phyloP scores from a whole-genome alignment of 2,113 vertebrate genomes.

The Lanius collurio region DNA sequence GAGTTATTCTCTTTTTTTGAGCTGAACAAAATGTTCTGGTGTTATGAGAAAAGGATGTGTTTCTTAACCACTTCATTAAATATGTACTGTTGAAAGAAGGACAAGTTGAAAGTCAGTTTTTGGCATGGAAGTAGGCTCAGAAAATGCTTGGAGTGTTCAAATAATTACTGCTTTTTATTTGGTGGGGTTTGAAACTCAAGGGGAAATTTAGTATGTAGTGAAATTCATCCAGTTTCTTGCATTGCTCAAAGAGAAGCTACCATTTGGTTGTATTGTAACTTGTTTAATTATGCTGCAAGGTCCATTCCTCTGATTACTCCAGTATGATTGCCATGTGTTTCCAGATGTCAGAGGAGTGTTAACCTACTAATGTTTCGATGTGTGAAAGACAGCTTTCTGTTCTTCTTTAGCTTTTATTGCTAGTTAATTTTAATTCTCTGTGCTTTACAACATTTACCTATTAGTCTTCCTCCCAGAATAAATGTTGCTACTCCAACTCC shows the following conservation, averaged over 20 bases:
- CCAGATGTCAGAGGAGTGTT: background rate
- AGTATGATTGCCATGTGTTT: background rate
- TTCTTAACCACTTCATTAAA: constrained; percentile 41
- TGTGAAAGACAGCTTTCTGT: background rate
- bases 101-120: background rate
- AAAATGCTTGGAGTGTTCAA: constrained; percentile 18
- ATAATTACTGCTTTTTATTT: constrained; percentile 18
- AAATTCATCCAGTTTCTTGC: background rate
- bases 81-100: constrained; percentile 22
- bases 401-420: background rate
- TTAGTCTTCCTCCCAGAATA: background rate
- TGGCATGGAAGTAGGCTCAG: background rate
- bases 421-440: background rate
- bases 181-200: background rate
- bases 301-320: background rate
- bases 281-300: background rate
- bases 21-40: constrained; percentile 1
- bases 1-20: background rate
- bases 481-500: background rate
- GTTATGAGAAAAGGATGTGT: constrained; percentile 15
- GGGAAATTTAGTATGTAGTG: background rate
- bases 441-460: background rate
- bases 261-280: background rate
- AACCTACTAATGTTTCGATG: background rate
- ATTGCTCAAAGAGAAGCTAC: background rate